Percentiles rank a stretch among this genome's conserved stretches.
Evolutionary conservation across 2,113 vertebrate species (phyloP).

Genomic region (Mungos mungo): DNA sequence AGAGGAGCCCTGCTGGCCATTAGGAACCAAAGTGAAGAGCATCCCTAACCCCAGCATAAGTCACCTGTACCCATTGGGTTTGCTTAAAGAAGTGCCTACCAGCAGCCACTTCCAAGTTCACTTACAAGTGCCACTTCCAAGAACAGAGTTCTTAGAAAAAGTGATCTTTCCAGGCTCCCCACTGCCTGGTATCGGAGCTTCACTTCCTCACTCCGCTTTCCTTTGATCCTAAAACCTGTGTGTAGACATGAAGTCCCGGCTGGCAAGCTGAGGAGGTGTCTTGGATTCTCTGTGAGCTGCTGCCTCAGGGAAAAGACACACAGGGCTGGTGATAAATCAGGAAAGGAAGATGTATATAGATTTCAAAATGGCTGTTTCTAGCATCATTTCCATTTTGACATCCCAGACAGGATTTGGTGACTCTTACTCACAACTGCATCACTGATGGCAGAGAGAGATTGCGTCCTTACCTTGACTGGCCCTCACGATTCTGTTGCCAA

Average conservation of each 20-base stretch:
- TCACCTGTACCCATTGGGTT: background rate
- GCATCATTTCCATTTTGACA: conserved; percentile 52
- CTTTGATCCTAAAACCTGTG: conserved; percentile 51
- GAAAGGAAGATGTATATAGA: background rate
- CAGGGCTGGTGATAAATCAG: background rate
- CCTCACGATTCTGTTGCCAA: background rate
- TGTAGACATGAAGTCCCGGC: conserved; percentile 57
- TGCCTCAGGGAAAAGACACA: conserved; percentile 51
- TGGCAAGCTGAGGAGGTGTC: conserved; percentile 47
- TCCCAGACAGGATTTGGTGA: background rate
- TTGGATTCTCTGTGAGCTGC: conserved; percentile 58
- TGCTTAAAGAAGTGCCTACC: conserved; percentile 36
- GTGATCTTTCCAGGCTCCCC: background rate
- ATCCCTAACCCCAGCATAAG: background rate
- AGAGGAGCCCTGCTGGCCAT: background rate
- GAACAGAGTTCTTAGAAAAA: conserved; percentile 12
- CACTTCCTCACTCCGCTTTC: conserved; percentile 57
- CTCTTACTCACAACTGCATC: background rate
- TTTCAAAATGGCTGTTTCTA: background rate
- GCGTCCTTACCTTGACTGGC: background rate
- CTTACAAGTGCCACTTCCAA: background rate
- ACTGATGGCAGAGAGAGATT: background rate
- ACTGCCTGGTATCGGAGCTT: background rate
- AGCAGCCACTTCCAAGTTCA: conserved; percentile 27
- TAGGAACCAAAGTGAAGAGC: background rate